Evolutionary conservation across 2,797 vertebrate species (phyloP).

Genomic region (Hypotaenidia okinawae): DNA sequence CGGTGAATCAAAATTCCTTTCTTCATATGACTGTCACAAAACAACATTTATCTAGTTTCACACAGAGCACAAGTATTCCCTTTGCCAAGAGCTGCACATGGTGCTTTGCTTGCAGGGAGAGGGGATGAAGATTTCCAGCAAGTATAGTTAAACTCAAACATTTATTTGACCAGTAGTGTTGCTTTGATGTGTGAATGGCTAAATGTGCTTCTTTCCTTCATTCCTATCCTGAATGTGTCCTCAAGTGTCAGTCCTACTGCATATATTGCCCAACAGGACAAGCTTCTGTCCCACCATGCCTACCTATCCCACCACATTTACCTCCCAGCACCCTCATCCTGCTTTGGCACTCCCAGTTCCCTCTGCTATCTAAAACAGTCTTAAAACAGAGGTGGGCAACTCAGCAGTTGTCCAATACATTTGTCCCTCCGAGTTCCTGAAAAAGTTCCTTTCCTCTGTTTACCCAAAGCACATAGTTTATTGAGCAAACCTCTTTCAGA

Average conservation of each 20-base stretch:
- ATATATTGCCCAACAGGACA: background rate
- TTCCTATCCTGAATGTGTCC: background rate
- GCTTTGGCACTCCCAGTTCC: background rate
- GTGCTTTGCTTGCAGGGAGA: background rate
- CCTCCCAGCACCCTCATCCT: fast-evolving
- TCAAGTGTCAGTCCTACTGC: background rate
- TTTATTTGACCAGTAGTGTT: background rate
- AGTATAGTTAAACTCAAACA: background rate
- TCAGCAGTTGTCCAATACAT: background rate
- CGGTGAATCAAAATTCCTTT: background rate
- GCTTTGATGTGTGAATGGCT: background rate
- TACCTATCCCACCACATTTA: background rate
- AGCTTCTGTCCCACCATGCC: background rate
- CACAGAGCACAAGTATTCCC: background rate
- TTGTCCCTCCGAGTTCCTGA: background rate
- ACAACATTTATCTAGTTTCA: background rate
- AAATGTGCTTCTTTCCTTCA: background rate
- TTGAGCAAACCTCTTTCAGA: background rate
- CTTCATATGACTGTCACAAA: background rate
- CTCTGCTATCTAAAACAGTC: background rate
- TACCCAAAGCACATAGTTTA: background rate
- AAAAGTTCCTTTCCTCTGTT: background rate
- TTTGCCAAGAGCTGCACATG: background rate
- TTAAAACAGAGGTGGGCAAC: background rate
- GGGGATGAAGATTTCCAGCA: background rate